phyloP scores from a whole-genome alignment of 2,113 vertebrate genomes.

The Menidia beryllina region DNA sequence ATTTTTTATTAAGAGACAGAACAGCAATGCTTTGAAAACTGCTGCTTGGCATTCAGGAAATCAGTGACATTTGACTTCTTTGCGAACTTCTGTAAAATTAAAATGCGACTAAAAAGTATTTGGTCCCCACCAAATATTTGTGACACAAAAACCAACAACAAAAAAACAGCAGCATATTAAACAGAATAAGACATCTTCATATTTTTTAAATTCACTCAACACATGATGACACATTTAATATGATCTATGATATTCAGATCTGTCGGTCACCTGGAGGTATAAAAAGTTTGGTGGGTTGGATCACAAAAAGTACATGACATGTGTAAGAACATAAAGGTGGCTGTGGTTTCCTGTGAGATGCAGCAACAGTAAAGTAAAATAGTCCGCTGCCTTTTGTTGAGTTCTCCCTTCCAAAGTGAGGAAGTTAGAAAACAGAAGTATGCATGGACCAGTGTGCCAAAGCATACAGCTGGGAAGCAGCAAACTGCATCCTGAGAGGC shows the following conservation, averaged over 20 bases:
- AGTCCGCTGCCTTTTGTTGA: background rate
- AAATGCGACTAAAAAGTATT: too few species aligned
- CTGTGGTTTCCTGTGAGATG: constrained; percentile 54
- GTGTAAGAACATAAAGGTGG: constrained; percentile 4
- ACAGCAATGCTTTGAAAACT: background rate
- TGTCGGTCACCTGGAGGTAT: background rate
- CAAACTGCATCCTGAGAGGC: background rate
- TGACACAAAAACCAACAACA: background rate
- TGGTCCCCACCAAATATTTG: background rate
- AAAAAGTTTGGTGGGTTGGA: constrained; percentile 12
- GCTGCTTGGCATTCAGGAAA: background rate
- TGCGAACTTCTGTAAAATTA: background rate
- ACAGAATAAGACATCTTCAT: background rate
- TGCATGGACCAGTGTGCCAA: constrained; percentile 30
- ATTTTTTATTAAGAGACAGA: background rate
- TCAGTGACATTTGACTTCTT: background rate
- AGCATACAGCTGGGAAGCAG: constrained; percentile 31
- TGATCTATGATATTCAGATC: background rate
- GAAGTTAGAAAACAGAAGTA: constrained; percentile 69
- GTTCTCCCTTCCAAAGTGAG: constrained; percentile 2
- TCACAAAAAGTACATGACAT: background rate
- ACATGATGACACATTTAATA: background rate
- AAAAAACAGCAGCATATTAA: background rate
- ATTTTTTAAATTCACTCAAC: background rate
- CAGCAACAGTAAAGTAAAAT: constrained; percentile 5